Base-by-base conservation (phyloP, 2,113 vertebrate species). In the Trinectes maculatus region DNA sequence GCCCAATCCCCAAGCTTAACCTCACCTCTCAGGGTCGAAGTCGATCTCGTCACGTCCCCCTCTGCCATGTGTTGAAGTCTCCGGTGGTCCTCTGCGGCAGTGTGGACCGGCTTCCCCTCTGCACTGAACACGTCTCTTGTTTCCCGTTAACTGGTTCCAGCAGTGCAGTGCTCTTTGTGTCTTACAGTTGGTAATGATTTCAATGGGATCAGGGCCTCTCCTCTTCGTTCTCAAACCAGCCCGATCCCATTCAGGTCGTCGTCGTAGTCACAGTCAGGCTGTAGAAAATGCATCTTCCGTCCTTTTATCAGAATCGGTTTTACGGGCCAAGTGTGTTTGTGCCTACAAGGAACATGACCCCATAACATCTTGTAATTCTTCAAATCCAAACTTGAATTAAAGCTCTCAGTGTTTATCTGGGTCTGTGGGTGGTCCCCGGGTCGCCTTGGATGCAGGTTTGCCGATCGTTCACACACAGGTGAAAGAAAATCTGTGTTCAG, bases 121-220 rank as follows among this genome's bases (percentile, higher is more conserved):
- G n/a, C 62, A 19, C 4, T 24, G 57, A 75, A 71, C 85, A 71
- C 22, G 24, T 70, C 77, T 83, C 65, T 48, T 58, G 65, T 87
- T 85, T 70, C 74, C 72, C 64, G 39, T 36, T 82, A 85, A 89
- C 85, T 71, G 74, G 63, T 89, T 85, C 77, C 89, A 87, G 87
- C 61, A 82, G 80, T 8, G 36, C 46, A 4, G 31, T 54, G 2
- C 10, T 54, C 59, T 54, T 44, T 70, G n/a, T 21, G 58, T 67
- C 58, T 2, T 77, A 43, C 79, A 79, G 74, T 84, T 81, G 76
- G 77, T 58, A 78, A 79, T 71, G 77, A 83, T 85, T 89, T 84
- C 29, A 74, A 69, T n/a, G 8, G 66, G 62, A 58, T 67, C 55
- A 5, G 26, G 54, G 59, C 55, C 59, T 21, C 54, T 21, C 9